Conservation (phyloP, 2,797 vertebrate species). For the Oryzias dopingdopingensis region DNA sequence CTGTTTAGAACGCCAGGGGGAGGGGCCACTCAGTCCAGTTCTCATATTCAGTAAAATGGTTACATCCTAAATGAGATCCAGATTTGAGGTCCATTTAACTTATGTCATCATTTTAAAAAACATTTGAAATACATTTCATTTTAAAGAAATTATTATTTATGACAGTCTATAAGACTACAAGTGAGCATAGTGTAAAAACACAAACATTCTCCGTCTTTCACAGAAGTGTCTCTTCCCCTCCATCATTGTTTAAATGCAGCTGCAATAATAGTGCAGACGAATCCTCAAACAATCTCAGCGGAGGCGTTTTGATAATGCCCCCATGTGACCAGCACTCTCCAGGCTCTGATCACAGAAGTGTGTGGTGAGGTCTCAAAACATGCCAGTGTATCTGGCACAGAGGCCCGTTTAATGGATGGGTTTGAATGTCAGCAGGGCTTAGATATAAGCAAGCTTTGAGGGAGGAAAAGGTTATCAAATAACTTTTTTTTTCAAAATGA, state of each 20-base stretch:
- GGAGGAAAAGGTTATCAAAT: not conserved
- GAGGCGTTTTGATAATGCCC: conserved; percentile 56
- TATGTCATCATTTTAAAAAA: too few relatives aligned
- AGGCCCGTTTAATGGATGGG: not conserved
- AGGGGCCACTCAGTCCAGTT: too few relatives aligned
- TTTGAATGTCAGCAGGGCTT: not conserved
- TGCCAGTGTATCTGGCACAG: not conserved
- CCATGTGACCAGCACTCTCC: conserved; percentile 47
- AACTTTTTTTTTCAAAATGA: not conserved
- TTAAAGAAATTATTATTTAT: too few relatives aligned
- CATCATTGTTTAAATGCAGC: conserved; percentile 60
- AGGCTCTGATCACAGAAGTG: conserved; percentile 39
- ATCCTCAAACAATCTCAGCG: conserved; percentile 50
- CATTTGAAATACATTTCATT: too few relatives aligned
- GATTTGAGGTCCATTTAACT: too few relatives aligned
- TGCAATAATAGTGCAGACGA: conserved; percentile 68
- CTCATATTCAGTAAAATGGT: too few relatives aligned
- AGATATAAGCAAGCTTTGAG: conserved; percentile 14
- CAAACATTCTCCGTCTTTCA: too few relatives aligned
- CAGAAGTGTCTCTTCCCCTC: not conserved
- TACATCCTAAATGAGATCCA: too few relatives aligned
- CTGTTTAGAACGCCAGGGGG: too few relatives aligned
- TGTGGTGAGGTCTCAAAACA: conserved; percentile 8
- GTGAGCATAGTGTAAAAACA: too few relatives aligned
- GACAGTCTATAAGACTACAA: too few relatives aligned